Conservation (phyloP, 2,888 invertebrate genomes). For the Dolomedes plantarius region DNA sequence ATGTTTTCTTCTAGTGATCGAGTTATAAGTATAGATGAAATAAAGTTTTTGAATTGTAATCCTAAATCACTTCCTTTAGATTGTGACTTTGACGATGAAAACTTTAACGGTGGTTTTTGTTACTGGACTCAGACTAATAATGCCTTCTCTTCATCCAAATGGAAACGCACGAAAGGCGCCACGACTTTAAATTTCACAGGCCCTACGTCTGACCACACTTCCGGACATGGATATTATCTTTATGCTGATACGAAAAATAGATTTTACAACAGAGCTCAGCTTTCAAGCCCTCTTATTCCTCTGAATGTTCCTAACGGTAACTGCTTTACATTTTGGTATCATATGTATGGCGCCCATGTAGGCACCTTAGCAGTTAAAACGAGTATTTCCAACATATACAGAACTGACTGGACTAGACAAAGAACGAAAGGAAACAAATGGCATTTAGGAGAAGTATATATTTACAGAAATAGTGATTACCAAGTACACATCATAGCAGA, state of each 20-base stretch:
- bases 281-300: constrained; percentile 55
- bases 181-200: constrained; percentile 50
- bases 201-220: constrained; percentile 72
- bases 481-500: constrained; percentile 37
- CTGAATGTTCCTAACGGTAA: constrained; percentile 65
- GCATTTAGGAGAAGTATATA: constrained; percentile 41
- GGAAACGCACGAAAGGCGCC: constrained; percentile 50
- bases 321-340: constrained; percentile 76
- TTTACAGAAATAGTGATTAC: constrained; percentile 43
- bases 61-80: constrained; percentile 68
- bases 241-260: constrained; percentile 25
- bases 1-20: neutral
- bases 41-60: constrained; percentile 68
- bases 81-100: constrained; percentile 71
- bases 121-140: constrained; percentile 46
- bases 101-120: constrained; percentile 51
- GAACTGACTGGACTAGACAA: neutral
- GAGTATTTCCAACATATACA: neutral
- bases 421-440: constrained; percentile 62
- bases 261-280: neutral
- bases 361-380: constrained; percentile 33
- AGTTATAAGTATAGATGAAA: constrained; percentile 57
- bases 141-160: neutral
- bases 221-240: constrained; percentile 63
- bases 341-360: constrained; percentile 75